Evolutionary conservation across 2,113 vertebrate species (phyloP).

Genomic region (Pachycephala philippinensis): DNA sequence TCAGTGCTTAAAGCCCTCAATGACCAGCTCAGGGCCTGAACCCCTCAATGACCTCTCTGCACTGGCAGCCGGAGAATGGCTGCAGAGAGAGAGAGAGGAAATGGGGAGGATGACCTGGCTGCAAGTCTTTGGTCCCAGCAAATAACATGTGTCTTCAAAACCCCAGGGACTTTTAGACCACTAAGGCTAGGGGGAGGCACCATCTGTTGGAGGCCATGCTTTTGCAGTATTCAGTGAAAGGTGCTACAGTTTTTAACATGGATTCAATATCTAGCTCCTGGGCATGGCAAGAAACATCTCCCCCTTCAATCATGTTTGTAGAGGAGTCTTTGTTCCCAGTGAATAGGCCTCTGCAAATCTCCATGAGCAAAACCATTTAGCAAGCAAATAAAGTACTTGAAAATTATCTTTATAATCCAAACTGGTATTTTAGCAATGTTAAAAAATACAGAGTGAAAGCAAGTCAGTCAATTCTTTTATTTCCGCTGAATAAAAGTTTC

Average conservation of each 20-base stretch:
- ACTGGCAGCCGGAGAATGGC: background rate
- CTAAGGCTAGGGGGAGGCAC: background rate
- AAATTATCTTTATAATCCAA: background rate
- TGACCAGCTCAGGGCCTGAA: background rate
- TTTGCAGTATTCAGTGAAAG: background rate
- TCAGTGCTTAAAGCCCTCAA: background rate
- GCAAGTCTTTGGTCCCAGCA: background rate
- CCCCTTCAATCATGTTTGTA: background rate
- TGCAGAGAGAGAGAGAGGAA: background rate
- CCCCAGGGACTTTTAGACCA: rapidly evolving
- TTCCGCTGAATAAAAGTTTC: background rate
- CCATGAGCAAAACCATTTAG: background rate
- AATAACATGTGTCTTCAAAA: background rate
- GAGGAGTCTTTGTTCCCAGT: background rate
- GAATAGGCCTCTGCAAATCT: background rate
- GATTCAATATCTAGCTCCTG: background rate
- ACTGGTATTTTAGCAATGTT: background rate
- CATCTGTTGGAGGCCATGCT: background rate
- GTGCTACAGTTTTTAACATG: background rate
- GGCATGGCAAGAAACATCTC: background rate
- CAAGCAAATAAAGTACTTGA: background rate
- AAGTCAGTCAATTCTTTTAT: background rate
- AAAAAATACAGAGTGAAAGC: background rate
- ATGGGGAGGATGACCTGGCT: background rate
- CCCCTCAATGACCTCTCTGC: background rate